A percentile compares a stretch with the other conserved stretches of the same genome.
Conservation (phyloP, 2,797 vertebrate species). For the Thunnus albacares region DNA sequence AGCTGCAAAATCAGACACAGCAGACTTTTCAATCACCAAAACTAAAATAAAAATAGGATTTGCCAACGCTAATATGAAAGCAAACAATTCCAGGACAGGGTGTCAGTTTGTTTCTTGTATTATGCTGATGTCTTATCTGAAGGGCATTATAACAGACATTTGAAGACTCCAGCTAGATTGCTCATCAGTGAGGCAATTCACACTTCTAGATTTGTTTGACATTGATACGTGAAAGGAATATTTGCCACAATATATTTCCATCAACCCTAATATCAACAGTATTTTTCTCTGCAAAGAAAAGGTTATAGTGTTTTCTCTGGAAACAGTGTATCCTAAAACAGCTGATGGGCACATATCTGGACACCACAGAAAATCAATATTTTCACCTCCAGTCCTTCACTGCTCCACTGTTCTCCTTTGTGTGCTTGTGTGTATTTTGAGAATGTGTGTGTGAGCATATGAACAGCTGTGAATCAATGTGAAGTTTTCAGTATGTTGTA, state of each 20-base stretch:
- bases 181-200: conserved; percentile 14
- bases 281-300: conserved; percentile 12
- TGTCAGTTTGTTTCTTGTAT: not conserved
- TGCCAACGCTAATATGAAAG: not conserved
- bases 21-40: not conserved
- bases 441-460: conserved; percentile 27
- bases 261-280: not conserved
- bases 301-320: conserved; percentile 20
- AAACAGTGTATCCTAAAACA: conserved; percentile 43
- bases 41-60: not conserved
- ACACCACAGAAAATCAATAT: conserved; percentile 56
- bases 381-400: conserved; percentile 31
- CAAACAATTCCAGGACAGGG: not conserved
- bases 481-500: not conserved
- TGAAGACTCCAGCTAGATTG: not conserved
- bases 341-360: conserved; percentile 40
- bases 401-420: conserved; percentile 20
- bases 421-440: conserved; percentile 18
- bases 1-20: conserved; percentile 2
- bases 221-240: conserved; percentile 7
- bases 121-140: conserved; percentile 20
- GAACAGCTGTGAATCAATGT: conserved; percentile 22
- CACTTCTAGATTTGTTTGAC: conserved; percentile 27
- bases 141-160: not conserved
- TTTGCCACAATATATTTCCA: conserved; percentile 16